Evolutionary conservation across 2,797 vertebrate species (phyloP).

Genomic region (Sebastes itinus): DNA sequence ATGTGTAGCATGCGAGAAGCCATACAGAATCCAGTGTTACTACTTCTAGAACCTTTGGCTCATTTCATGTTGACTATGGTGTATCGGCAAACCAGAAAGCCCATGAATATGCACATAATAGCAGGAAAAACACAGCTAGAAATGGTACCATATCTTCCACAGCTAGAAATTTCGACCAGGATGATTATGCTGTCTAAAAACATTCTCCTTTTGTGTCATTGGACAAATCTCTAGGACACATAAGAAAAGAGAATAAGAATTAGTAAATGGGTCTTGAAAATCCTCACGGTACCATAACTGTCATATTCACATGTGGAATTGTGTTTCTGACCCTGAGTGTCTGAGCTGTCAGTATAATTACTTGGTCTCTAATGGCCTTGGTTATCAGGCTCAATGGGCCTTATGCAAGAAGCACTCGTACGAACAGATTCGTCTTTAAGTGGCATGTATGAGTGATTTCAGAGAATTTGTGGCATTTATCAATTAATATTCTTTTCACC

Average conservation of each 20-base stretch:
- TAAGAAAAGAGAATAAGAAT: background rate
- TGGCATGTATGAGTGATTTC: slow-evolving; percentile 2
- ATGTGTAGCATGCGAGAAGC: background rate
- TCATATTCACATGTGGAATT: slow-evolving; percentile 1
- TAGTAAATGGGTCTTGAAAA: background rate
- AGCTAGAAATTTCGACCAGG: background rate
- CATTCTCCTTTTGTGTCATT: background rate
- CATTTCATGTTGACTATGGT: background rate
- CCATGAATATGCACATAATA: background rate
- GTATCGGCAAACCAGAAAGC: background rate
- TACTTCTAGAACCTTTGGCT: background rate
- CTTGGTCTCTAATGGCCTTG: background rate
- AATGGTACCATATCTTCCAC: background rate
- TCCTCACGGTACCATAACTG: background rate
- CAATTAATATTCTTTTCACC: background rate
- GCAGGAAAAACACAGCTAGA: background rate
- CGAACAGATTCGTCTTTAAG: background rate
- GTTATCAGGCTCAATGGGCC: background rate
- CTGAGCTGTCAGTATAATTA: slow-evolving; percentile 6
- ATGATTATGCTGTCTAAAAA: background rate
- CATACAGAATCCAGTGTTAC: background rate
- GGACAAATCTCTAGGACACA: background rate
- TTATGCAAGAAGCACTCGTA: background rate
- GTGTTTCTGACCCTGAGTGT: slow-evolving; percentile 7
- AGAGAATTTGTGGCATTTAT: background rate